phyloP scores from a whole-genome alignment of 2,888 invertebrate genomes.

The Trichopria drosophilae region DNA sequence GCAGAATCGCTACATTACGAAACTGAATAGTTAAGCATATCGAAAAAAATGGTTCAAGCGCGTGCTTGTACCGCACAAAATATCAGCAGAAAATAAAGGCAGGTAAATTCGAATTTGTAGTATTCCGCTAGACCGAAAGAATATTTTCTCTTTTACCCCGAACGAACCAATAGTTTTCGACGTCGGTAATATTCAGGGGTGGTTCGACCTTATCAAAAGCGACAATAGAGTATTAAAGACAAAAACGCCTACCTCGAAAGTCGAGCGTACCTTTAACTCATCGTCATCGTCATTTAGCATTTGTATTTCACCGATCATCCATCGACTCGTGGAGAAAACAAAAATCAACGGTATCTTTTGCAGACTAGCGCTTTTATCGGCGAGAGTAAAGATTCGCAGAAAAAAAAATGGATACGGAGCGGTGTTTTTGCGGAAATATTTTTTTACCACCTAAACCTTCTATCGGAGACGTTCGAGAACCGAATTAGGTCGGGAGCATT shows the following conservation, averaged over 20 bases:
- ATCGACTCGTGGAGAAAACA: constrained; percentile 1
- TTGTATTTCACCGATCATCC: constrained; percentile 5
- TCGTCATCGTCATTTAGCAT: constrained; percentile 10
- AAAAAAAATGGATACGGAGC: constrained; percentile 19
- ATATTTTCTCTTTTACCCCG: too few relatives aligned
- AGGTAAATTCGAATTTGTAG: too few relatives aligned
- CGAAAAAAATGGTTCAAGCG: too few relatives aligned
- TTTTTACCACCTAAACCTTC: constrained; percentile 50
- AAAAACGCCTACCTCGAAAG: constrained; percentile 29
- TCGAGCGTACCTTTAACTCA: constrained; percentile 6
- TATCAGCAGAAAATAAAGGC: too few relatives aligned
- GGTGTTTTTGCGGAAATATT: constrained; percentile 48
- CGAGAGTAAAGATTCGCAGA: constrained; percentile 7
- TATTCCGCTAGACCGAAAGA: too few relatives aligned
- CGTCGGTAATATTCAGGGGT: too few relatives aligned
- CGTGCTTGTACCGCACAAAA: too few relatives aligned
- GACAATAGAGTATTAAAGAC: constrained; percentile 30
- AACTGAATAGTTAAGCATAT: too few relatives aligned
- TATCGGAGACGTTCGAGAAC: constrained; percentile 21
- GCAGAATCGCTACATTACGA: too few relatives aligned
- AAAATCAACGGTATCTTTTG: constrained; percentile 10
- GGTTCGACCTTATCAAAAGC: too few relatives aligned
- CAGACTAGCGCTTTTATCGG: constrained; percentile 10
- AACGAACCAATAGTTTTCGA: too few relatives aligned
- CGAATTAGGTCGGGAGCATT: constrained; percentile 22